phyloP scores from a whole-genome alignment of 2,888 invertebrate genomes.

The Emmelina monodactyla region DNA sequence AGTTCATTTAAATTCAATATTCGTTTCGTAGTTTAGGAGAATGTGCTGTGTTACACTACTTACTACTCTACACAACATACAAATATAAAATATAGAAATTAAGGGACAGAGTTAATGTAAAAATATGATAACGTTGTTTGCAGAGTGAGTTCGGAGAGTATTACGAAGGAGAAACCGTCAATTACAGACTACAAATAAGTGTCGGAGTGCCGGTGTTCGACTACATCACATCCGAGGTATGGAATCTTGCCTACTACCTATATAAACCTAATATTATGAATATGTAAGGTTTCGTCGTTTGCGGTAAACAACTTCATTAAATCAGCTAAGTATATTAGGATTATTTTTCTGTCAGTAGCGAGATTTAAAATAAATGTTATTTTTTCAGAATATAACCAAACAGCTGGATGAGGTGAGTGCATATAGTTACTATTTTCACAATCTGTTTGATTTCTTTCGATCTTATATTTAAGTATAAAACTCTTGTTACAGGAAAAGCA shows the following conservation, averaged over 20 bases:
- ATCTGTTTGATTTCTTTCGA: background rate
- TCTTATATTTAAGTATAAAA: conserved; percentile 1
- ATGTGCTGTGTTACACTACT: no score
- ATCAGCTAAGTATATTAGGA: conserved; percentile 6
- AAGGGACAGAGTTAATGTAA: no score
- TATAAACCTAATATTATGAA: background rate
- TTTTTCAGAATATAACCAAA: conserved; percentile 48
- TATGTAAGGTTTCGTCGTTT: no score
- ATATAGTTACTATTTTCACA: background rate
- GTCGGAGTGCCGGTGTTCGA: conserved; percentile 54
- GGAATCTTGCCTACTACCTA: background rate
- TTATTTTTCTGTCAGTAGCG: no score
- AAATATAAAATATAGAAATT: no score
- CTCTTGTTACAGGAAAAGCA: conserved; percentile 44
- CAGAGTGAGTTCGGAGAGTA: conserved; percentile 45
- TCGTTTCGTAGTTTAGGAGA: no score
- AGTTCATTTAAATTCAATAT: no score
- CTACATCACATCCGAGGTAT: conserved; percentile 36
- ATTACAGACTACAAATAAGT: conserved; percentile 46
- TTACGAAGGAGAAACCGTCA: conserved; percentile 42
- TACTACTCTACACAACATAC: no score
- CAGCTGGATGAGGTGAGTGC: conserved; percentile 36
- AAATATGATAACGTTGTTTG: conserved; percentile 17
- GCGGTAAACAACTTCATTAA: no score
- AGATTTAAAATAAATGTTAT: background rate